Evolutionary conservation across 2,797 vertebrate genomes (phyloP), one percentile per base, ranked within the genome.

Genomic region (Mormyrus hasselquistii): DNA sequence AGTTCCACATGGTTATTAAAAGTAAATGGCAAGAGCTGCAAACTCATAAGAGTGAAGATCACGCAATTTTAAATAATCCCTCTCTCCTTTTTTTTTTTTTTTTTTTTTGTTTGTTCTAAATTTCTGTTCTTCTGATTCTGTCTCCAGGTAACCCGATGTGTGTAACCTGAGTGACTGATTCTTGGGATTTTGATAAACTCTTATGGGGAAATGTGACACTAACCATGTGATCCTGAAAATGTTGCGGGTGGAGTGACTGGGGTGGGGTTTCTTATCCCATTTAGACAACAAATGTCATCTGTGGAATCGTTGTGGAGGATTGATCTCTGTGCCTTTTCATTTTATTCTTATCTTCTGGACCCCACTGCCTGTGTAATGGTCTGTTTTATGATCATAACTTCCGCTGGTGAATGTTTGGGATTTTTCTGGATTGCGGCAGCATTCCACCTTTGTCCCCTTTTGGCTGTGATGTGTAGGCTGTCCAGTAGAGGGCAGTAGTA

Each of bases 401-500:
- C 47, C 50, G 49, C 83, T 25, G 44, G 88, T 89, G 92, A 90
- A 92, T 90, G 91, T 85, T 79, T 88, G 90, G 95, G 95, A 62
- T 93, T 95, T 95, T 91, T 91, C 90, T 93, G 73, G 89, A 94
- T 90, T 90, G 93, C 92, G 91, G 87, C 93, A 92, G 92, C 93
- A 93, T 92, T 93, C 89, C 91, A 91, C 88, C 76, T 82, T 89
- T 91, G 49, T 88, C 29, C 38, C 69, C 53, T 91, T 90, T 91
- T 82, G 90, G 90, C 90, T 89, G 88, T 86, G 86, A 90, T 49
- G 89, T 95, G 94, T 93, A 93, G 93, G 93, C 91, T 92, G 90
- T 94, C 1, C 95, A 94, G 94, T 92, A 95, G 96, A 95, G 93
- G 95, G 95, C 95, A 95, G 94, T 93, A 94, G 93, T 89, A 94